Base-by-base conservation (phyloP, 1,140 invertebrate species). In the Venustaconcha ellipsiformis region DNA sequence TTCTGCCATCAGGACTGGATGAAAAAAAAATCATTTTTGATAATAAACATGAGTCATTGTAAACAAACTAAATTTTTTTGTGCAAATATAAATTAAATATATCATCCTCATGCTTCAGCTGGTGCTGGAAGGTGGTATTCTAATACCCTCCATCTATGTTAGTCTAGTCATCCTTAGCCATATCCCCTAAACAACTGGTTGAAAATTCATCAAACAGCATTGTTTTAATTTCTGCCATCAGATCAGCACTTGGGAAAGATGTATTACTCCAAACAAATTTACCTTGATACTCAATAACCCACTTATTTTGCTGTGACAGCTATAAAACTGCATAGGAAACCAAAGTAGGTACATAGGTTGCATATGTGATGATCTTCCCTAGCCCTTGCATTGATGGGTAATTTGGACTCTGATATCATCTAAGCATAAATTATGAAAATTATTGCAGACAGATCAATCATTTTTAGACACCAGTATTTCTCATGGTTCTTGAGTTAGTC, bases 1-100 rank as follows among this genome's bases (percentile, higher is more conserved):
- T 94, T 91, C 94, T 94, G 83, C 95, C 95, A 91, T 92, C 92
- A 82, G 94, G 94, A 88, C 94, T 95, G 26, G 26, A 30, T 30
- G 89, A 80, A 91, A 88, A 71, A 67, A 69, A 76, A 74, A 57
- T 48, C 5, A 8, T 48, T 48, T 48, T 48, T 76, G 48, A 60
- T 17, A 57, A 48, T 69, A 15, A 65, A 72, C 20, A 72, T 30
- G n/a, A 26, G 20, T 14, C 15, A n/a, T 69, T 18, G 56, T n/a
- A 57, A 55, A n/a, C 18, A n/a, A 56, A n/a, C 6, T 57, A 12
- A 69, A 17, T 17, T 56, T 57, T 6, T 1, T 6, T 12, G 18
- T 20, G 3, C 18, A n/a, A 12, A 23, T 37, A 67, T 26, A 20
- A n/a, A 37, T 20, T 11, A 67, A 67, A 23, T 67, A 11, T 18